These are phyloP conservation scores for Entelurus aequoreus DNA, from an alignment of 2,113 vertebrate genomes.

Conservation along the genomic window DNA sequence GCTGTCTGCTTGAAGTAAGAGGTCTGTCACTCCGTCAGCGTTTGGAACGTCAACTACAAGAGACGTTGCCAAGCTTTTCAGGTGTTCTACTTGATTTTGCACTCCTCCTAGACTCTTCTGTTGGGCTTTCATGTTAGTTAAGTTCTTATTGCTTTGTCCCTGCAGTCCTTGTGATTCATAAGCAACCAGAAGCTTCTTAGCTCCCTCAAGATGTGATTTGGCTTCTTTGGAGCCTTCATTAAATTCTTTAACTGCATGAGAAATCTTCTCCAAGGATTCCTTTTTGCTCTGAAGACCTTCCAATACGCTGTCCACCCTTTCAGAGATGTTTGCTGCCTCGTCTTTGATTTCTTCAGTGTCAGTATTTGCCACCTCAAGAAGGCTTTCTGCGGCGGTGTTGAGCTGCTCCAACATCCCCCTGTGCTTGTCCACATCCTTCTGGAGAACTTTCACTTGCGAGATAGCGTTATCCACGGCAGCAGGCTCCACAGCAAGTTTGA, in stretches of 20 bases:
- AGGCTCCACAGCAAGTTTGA: slow-evolving; percentile 76
- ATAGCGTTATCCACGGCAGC: slow-evolving; percentile 76
- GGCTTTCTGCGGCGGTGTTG: slow-evolving; percentile 76
- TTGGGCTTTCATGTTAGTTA: slow-evolving; percentile 87
- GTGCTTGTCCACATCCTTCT: slow-evolving; percentile 91
- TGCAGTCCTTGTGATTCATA: slow-evolving; percentile 80
- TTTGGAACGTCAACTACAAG: slow-evolving; percentile 82
- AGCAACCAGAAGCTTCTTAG: slow-evolving; percentile 80
- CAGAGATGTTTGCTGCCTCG: slow-evolving; percentile 72
- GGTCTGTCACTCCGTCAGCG: slow-evolving; percentile 80
- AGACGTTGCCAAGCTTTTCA: slow-evolving; percentile 78
- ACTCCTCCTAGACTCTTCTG: slow-evolving; percentile 82
- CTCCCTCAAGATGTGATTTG: slow-evolving; percentile 75
- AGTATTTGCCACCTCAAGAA: slow-evolving; percentile 78
- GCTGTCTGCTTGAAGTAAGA: slow-evolving; percentile 80
- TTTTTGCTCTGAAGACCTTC: slow-evolving; percentile 82
- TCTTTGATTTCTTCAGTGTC: slow-evolving; percentile 79
- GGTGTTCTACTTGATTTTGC: slow-evolving; percentile 77
- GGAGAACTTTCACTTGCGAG: slow-evolving; percentile 78
- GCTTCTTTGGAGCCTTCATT: slow-evolving; percentile 81
- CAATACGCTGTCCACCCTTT: slow-evolving; percentile 75
- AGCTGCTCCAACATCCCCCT: slow-evolving; percentile 83
- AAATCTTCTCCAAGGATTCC: slow-evolving; percentile 79
- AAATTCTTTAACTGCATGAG: slow-evolving; percentile 85
- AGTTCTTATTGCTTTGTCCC: slow-evolving; percentile 84